Evolutionary conservation across 2,888 invertebrate species (phyloP).

Genomic region (Mechanitis messenoides): DNA sequence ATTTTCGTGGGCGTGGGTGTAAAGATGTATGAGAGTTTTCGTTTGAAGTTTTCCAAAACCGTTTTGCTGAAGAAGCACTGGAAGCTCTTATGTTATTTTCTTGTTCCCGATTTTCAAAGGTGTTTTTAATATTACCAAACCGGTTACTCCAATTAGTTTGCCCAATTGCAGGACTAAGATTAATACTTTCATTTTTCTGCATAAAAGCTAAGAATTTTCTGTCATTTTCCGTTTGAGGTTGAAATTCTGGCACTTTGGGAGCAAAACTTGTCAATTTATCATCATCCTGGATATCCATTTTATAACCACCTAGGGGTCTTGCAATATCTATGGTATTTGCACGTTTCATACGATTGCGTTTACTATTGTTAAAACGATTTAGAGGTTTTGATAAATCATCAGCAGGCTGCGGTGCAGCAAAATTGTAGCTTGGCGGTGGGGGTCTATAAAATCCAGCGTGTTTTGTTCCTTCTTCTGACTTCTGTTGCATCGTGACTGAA

Average conservation of each 20-base stretch:
- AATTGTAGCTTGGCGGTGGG: slow-evolving; percentile 64
- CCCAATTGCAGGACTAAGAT: slow-evolving; percentile 39
- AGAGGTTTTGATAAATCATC: slow-evolving; percentile 59
- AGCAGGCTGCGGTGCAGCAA: slow-evolving; percentile 52
- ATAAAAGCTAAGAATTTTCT: slow-evolving; percentile 89
- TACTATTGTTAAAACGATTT: slow-evolving; percentile 73
- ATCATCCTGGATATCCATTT: slow-evolving; percentile 68
- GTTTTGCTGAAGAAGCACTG: slow-evolving; percentile 72
- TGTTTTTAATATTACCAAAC: slow-evolving; percentile 88
- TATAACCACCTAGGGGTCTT: slow-evolving; percentile 78
- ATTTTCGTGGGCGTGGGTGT: slow-evolving; percentile 39
- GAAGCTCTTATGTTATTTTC: slow-evolving; percentile 57
- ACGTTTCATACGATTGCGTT: slow-evolving; percentile 88
- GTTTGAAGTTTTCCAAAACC: slow-evolving; percentile 80
- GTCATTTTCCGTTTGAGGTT: slow-evolving; percentile 90
- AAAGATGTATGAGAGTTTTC: slow-evolving; percentile 54
- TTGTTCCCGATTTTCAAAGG: slow-evolving; percentile 80
- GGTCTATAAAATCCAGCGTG: slow-evolving; percentile 55
- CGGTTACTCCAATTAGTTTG: slow-evolving; percentile 86
- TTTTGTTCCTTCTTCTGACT: slow-evolving; percentile 42
- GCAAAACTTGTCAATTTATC: slow-evolving; percentile 40
- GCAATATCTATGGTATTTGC: slow-evolving; percentile 94
- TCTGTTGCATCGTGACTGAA: slow-evolving; percentile 32
- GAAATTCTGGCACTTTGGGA: slow-evolving; percentile 80
- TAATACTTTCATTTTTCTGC: slow-evolving; percentile 78